Evolutionary conservation across 2,888 invertebrate genomes (phyloP).

Genomic region (Rambutsinella grinnellia): DNA sequence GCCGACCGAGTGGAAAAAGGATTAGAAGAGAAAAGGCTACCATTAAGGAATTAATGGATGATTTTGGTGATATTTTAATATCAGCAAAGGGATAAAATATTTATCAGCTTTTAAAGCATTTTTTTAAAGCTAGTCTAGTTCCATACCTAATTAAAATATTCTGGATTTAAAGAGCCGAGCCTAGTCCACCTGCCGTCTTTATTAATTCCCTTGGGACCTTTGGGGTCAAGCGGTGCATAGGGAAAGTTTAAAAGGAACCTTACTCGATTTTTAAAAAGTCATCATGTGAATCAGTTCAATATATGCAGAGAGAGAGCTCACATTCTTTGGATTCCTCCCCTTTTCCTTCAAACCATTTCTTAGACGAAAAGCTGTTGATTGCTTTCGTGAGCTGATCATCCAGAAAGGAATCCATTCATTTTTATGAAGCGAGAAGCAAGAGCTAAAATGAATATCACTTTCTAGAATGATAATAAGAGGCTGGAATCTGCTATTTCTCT

Average conservation of each 20-base stretch:
- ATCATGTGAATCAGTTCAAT: neutral
- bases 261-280: neutral
- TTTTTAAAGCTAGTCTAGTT: too few species aligned
- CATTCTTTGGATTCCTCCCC: constrained; percentile 39
- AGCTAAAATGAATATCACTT: constrained; percentile 39
- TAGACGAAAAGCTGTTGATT: neutral
- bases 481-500: constrained; percentile 34
- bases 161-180: neutral
- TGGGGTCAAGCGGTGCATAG: constrained; percentile 6
- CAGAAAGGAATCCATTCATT: neutral
- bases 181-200: neutral
- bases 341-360: neutral
- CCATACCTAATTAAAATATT: neutral
- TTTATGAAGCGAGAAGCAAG: neutral
- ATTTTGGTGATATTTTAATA: neutral
- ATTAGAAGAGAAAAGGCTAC: neutral
- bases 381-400: neutral
- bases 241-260: neutral
- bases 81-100: too few species aligned
- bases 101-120: too few species aligned
- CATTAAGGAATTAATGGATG: neutral
- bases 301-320: neutral
- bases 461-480: constrained; percentile 46
- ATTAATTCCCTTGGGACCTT: neutral
- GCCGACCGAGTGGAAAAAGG: neutral